Base-by-base conservation (phyloP, 1,140 invertebrate species). In the Pantala flavescens region DNA sequence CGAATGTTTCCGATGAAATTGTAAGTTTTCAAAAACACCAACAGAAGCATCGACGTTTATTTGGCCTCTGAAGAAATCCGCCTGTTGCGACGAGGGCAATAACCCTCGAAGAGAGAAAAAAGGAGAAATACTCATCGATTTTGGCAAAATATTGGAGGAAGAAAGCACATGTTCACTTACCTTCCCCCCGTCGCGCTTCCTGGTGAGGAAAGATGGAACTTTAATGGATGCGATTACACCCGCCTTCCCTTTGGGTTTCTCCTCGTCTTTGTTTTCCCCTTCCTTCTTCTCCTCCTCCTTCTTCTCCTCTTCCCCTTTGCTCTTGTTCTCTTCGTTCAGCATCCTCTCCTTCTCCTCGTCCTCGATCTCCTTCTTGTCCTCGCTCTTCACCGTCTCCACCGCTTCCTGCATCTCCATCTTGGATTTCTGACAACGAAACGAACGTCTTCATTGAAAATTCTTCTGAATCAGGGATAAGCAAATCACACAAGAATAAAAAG, bases 331-430 rank as follows among this genome's bases (percentile, higher is more conserved):
- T 63, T 63, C 49, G 49, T 63, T 63, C 49, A 63, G 49, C 49
- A 63, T 63, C 49, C 49, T 63, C 12, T 63, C 49, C 49, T 63
- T 63, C 49, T 63, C 49, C 49, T 63, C 49, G 12, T 63, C 49
- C 49, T 63, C 49, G 49, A 63, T 63, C 49, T 63, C 49, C n/a
- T 63, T 63, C 49, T 63, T 63, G 49, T 63, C 49, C 49, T 63
- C 49, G 49, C 49, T 63, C 49, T 63, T 63, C 49, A 19, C 49
- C 5, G 3, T 63, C 49, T 16, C 49, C 12, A 63, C 49, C 49
- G 49, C 12, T 21, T 63, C 49, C 1, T 21, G 14, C 49, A 63
- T 16, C 49, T 63, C 49, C 49, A 63, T 63, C 28, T 36, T 36
- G 28, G 9, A 36, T 36, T n/a, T n/a, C n/a, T n/a, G 43, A 16